Evolutionary conservation across 2,113 vertebrate species (phyloP), one percentile per base, ranked within the genome.

Genomic region (Merops nubicus): DNA sequence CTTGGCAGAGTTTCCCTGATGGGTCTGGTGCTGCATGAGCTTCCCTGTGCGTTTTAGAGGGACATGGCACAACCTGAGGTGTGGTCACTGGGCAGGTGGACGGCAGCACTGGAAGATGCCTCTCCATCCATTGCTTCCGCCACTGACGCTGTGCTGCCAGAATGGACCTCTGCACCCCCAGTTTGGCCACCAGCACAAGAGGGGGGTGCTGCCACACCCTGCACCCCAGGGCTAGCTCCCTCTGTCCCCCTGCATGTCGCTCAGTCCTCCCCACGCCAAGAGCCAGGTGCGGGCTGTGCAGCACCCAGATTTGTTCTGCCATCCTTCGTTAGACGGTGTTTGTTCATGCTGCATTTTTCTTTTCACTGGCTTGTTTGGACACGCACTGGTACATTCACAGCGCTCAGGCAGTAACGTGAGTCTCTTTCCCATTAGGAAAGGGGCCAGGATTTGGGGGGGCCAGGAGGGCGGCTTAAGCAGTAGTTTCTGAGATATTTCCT

Each of bases 331-430:
- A 92, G 79, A 73, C 9, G 1, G 36, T 95, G 95, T 94, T 96
- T 95, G 91, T 97, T 97, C 94, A 45, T 93, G 70, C 74, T 95
- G 86, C 94, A 97, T 97, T 95, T 92, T 97, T 89, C 91, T 94
- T 93, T 94, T 79, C 75, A 45, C 69, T 94, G 92, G 94, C 97
- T 85, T 96, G 95, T 97, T 92, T 94, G 88, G 96, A 95, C 96
- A 96, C 4, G 95, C 95, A 93, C 92, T 92, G 85, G 94, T 96
- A 97, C 93, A 88, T 95, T 93, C 95, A 93, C 69, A 29, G 92
- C 60, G 40, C 93, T 96, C 79, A 77, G 65, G 92, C 92, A 67
- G 96, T 93, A 97, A 96, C 57, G 74, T 96, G 93, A 95, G 93
- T 87, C 84, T 95, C 90, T 78, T 90, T 96, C 91, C 92, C 79